phyloP scores from a whole-genome alignment of 2,888 invertebrate genomes.

The Chesias legatella region DNA sequence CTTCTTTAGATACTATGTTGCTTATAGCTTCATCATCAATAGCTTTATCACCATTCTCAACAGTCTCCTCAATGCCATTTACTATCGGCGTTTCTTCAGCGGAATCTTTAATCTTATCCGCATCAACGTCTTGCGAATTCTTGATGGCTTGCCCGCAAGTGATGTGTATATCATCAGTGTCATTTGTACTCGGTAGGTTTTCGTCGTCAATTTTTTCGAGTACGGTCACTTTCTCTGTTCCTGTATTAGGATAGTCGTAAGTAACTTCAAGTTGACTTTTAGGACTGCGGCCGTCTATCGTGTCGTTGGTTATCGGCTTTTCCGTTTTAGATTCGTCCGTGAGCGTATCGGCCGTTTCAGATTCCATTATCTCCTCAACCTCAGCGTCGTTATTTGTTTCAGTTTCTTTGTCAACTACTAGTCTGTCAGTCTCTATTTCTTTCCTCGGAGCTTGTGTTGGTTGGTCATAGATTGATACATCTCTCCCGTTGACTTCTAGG shows the following conservation, averaged over 20 bases:
- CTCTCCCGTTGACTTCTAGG: neutral
- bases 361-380: slow-evolving; percentile 9
- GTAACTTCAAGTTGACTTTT: slow-evolving; percentile 43
- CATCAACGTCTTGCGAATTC: slow-evolving; percentile 45
- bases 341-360: neutral
- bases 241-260: slow-evolving; percentile 51
- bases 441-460: slow-evolving; percentile 9
- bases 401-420: neutral
- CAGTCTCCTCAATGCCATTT: slow-evolving; percentile 41
- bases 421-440: neutral
- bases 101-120: slow-evolving; percentile 24
- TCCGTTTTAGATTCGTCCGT: slow-evolving; percentile 40
- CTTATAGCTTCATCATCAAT: slow-evolving; percentile 29
- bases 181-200: slow-evolving; percentile 60
- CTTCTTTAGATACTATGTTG: slow-evolving; percentile 25
- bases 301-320: slow-evolving; percentile 42
- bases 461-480: slow-evolving; percentile 8
- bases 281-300: slow-evolving; percentile 44
- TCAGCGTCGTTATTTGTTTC: slow-evolving; percentile 7
- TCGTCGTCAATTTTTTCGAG: slow-evolving; percentile 61
- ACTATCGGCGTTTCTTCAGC: slow-evolving; percentile 34
- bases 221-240: slow-evolving; percentile 39
- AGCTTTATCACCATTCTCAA: slow-evolving; percentile 30
- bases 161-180: slow-evolving; percentile 66
- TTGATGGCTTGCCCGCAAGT: slow-evolving; percentile 60